Evolutionary conservation across 2,113 vertebrate species (phyloP).

Genomic region (Trichechus manatus): DNA sequence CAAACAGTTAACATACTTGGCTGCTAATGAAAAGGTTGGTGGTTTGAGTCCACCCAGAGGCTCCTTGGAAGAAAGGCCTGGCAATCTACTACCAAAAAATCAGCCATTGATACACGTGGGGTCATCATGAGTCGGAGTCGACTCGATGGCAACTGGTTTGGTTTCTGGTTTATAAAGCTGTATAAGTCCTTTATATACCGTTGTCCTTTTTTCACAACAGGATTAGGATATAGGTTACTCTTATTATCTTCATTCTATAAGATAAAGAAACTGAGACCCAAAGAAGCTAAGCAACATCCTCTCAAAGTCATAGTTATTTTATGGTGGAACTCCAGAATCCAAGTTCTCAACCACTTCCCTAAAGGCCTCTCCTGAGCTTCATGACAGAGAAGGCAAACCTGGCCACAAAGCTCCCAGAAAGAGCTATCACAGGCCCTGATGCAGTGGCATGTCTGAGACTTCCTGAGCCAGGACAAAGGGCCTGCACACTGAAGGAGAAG

Average conservation of each 20-base stretch:
- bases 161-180: no score
- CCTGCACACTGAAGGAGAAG: neutral
- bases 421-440: accelerated
- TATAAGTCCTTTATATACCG: neutral
- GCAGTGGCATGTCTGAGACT: neutral
- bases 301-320: neutral
- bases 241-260: neutral
- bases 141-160: no score
- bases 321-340: neutral
- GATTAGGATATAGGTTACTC: neutral
- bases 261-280: neutral
- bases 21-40: neutral
- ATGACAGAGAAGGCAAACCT: neutral
- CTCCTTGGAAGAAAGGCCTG: neutral
- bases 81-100: neutral
- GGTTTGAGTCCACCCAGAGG: neutral
- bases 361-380: neutral
- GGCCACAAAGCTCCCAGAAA: neutral
- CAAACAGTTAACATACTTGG: neutral
- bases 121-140: neutral
- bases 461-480: neutral
- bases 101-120: neutral
- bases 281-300: neutral
- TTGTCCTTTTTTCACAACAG: neutral
- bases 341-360: neutral